These are phyloP conservation scores for Stichodactyla helianthus DNA, from an alignment of 64 coral and sea anemone genomes.

Conservation along the genomic window DNA sequence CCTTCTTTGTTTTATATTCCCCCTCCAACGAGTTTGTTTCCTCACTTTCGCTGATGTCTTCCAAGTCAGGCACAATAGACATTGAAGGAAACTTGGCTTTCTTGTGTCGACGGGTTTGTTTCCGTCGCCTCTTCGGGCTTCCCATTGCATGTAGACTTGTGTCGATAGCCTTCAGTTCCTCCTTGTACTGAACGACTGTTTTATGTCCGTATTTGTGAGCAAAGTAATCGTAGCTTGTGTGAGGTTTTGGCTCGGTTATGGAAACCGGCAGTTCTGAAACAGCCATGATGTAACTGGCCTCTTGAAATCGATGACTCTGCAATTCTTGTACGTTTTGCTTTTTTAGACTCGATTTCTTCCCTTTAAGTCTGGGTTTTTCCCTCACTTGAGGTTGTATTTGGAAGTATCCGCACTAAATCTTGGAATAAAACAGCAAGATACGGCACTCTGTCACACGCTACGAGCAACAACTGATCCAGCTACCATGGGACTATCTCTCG, in stretches of 20 bases:
- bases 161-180: conserved; percentile 20
- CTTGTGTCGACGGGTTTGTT: conserved; percentile 2
- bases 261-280: conserved; percentile 10
- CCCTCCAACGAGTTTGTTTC: neutral
- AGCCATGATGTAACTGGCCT: neutral
- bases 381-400: neutral
- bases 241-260: conserved; percentile 33
- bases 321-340: neutral
- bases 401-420: neutral
- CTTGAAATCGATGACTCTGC: conserved; percentile 12
- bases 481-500: neutral
- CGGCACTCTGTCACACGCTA: neutral
- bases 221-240: conserved; percentile 30
- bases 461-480: neutral
- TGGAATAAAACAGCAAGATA: neutral
- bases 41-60: conserved; percentile 13
- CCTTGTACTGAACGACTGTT: conserved; percentile 17
- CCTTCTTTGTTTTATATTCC: neutral
- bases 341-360: neutral
- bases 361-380: neutral
- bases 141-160: conserved; percentile 7
- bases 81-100: conserved; percentile 16
- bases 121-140: neutral
- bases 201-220: conserved; percentile 30
- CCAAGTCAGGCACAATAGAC: neutral